phyloP scores from a whole-genome alignment of 2,113 vertebrate genomes.

The Butastur rufipennis region DNA sequence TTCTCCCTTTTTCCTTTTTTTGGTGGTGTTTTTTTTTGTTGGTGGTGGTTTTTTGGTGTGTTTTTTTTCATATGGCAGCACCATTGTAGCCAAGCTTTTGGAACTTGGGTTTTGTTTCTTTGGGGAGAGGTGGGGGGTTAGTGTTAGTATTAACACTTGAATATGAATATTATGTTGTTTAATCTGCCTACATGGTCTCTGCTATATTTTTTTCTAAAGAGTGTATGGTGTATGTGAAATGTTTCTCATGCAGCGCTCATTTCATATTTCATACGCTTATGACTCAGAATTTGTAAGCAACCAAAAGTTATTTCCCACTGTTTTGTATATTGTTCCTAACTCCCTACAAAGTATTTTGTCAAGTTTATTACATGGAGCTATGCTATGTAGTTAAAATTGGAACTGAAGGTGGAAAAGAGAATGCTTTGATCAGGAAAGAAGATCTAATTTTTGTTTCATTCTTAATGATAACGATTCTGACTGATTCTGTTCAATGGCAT shows the following conservation, averaged over 20 bases:
- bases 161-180: background rate
- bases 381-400: background rate
- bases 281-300: background rate
- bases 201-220: background rate
- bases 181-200: background rate
- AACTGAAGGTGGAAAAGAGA: background rate
- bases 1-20: background rate
- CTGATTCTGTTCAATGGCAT: background rate
- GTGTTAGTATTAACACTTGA: background rate
- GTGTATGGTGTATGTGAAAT: background rate
- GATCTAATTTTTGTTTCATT: background rate
- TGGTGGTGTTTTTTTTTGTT: background rate
- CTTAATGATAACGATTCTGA: background rate
- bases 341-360: background rate
- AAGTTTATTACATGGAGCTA: background rate
- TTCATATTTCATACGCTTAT: background rate
- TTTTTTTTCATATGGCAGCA: background rate
- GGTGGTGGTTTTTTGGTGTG: background rate
- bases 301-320: background rate
- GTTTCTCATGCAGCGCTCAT: background rate
- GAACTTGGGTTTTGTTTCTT: background rate
- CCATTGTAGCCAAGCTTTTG: constrained; percentile 5
- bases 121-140: background rate
- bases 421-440: background rate
- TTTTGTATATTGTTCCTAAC: background rate